These are phyloP conservation scores for Dermatemys mawii DNA, from an alignment of 2,113 vertebrate species.

Conservation along the genomic window DNA sequence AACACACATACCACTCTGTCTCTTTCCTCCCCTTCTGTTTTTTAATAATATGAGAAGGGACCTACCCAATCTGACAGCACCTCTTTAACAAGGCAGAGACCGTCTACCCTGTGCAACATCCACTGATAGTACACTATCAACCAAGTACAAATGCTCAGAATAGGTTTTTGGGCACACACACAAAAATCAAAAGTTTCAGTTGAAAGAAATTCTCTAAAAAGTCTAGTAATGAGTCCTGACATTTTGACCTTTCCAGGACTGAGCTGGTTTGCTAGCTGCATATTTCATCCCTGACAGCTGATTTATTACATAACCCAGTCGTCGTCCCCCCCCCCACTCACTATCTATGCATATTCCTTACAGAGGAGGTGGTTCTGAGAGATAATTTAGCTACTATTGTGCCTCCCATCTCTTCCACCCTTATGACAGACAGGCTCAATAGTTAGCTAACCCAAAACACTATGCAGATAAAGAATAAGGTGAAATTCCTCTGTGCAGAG, in stretches of 20 bases:
- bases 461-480: neutral
- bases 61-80: neutral
- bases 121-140: slow-evolving; percentile 31
- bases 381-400: neutral
- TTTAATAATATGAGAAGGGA: neutral
- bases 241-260: neutral
- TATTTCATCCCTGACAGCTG: neutral
- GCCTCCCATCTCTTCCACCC: neutral
- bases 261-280: neutral
- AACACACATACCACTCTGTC: neutral
- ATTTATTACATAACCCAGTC: neutral
- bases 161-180: neutral
- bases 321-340: neutral
- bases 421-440: neutral
- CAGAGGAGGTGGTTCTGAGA: neutral
- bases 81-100: neutral
- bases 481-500: neutral
- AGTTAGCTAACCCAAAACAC: slow-evolving; percentile 16
- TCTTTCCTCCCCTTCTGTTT: neutral
- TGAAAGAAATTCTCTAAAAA: neutral
- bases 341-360: neutral
- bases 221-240: neutral
- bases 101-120: neutral
- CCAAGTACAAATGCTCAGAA: neutral
- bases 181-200: slow-evolving; percentile 14